A percentile compares a stretch with the other conserved stretches of the same genome.
Conservation (phyloP, 2,113 vertebrate genomes). For the Pluvialis apricaria region DNA sequence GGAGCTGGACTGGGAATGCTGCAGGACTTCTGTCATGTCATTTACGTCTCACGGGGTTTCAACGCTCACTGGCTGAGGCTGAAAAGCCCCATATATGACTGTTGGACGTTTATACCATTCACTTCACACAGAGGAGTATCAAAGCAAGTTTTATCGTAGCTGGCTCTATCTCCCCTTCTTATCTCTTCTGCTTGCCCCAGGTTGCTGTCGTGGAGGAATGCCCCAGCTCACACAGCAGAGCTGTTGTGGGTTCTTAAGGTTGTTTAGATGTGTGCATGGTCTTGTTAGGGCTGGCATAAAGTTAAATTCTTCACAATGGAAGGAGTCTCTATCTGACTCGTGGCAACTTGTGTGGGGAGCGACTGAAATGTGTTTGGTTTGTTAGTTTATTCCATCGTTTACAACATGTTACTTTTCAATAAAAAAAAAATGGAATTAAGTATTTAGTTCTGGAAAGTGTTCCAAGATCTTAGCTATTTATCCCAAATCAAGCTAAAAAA, state of each 20-base stretch:
- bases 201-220: not conserved
- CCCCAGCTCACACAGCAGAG: not conserved
- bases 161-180: not conserved
- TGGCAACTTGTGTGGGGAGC: not conserved
- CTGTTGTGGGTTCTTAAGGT: not conserved
- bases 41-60: not conserved
- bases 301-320: not conserved
- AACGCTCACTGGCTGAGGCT: accelerated
- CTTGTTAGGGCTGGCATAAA: not conserved
- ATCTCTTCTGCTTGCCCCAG: not conserved
- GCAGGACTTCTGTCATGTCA: accelerated
- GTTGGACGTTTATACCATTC: not conserved
- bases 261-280: not conserved
- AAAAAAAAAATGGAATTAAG: not conserved
- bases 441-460: not conserved
- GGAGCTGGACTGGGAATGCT: not conserved
- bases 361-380: not conserved
- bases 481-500: not conserved
- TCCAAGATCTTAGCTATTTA: not conserved
- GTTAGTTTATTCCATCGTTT: not conserved
- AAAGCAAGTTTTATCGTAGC: not conserved
- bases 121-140: not conserved
- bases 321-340: not conserved
- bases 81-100: not conserved
- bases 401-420: not conserved